Base-by-base conservation (phyloP, 2,797 vertebrate species). In the Gymnothorax reevesii region DNA sequence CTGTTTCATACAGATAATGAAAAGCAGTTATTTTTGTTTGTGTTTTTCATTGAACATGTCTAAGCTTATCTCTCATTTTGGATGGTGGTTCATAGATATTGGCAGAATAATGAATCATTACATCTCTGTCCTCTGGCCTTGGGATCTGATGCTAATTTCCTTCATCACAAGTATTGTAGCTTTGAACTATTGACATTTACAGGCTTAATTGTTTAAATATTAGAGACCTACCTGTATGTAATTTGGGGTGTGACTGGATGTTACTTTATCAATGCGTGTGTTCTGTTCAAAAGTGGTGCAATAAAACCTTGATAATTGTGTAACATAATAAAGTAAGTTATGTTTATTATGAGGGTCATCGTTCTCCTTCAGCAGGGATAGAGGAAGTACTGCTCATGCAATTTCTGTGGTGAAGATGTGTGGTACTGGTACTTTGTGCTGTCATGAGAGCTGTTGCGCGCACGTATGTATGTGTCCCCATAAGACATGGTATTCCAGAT, bases 161-260 rank as follows among this genome's bases (percentile, higher is more conserved):
- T 87, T 88, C 59, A 69, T 83, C 87, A 88, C 89, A 89, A 92
- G 90, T 90, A 90, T 86, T 82, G 86, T 86, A 85, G 62, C 86
- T 88, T 88, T 87, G 89, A 90, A 92, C 89, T 88, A 89, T 88
- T 90, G 89, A 90, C 91, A 89, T 92, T 92, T 88, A 88, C 84
- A 66, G 88, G 89, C 84, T 77, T 83, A 87, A 86, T 88, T 87
- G 88, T 90, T 90, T 87, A 66, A 89, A 90, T 85, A 91, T 92
- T 87, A 85, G 87, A 82, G 88, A 90, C 84, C n/a, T n/a, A n/a
- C n/a, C n/a, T n/a, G 60, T 86, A 88, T 82, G 87, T 88, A 89
- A 90, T 92, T 89, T 88, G 64, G 57, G 64, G 62, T 87, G 69
- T 84, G 87, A 89, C 84, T 87, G 79, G 87, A 59, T 86, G 89